A percentile compares a stretch with the other conserved stretches of the same genome.
These are phyloP conservation scores for Laticauda laticaudata DNA, from an alignment of 2,113 vertebrate species.

Conservation along the genomic window DNA sequence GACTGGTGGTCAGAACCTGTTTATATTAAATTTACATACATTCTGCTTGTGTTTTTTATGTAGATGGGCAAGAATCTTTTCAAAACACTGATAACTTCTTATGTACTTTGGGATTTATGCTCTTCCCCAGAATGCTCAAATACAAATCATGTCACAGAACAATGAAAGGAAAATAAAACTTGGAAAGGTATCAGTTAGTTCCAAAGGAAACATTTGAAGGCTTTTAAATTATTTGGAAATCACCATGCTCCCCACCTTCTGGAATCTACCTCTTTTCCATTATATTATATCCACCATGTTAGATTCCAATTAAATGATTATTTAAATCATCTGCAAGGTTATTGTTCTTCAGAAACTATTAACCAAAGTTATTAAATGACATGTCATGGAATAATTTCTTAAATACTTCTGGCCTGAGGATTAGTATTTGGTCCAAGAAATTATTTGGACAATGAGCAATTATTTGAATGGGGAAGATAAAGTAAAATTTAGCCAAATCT, in stretches of 20 bases:
- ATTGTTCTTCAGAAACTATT: background rate
- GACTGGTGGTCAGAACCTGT: background rate
- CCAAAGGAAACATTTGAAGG: conserved; percentile 1
- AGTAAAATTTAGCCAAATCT: background rate
- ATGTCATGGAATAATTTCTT: background rate
- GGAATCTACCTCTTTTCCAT: background rate
- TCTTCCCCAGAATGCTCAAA: conserved; percentile 32
- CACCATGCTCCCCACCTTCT: background rate
- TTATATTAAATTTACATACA: background rate
- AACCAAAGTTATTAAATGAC: too few relatives aligned
- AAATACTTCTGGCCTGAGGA: background rate
- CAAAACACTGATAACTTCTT: background rate
- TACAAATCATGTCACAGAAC: conserved; percentile 41
- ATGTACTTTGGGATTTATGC: background rate
- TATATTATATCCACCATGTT: background rate
- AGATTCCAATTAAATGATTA: background rate
- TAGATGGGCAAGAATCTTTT: background rate
- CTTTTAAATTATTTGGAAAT: conserved; percentile 30
- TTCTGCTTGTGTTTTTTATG: background rate
- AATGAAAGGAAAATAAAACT: conserved; percentile 44
- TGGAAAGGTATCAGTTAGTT: background rate
- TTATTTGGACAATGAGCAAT: too few relatives aligned
- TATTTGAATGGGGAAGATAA: background rate
- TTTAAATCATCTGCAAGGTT: background rate
- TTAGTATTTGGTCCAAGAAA: background rate